These are phyloP conservation scores for Sander lucioperca DNA, from an alignment of 2,113 vertebrate species.

Conservation along the genomic window DNA sequence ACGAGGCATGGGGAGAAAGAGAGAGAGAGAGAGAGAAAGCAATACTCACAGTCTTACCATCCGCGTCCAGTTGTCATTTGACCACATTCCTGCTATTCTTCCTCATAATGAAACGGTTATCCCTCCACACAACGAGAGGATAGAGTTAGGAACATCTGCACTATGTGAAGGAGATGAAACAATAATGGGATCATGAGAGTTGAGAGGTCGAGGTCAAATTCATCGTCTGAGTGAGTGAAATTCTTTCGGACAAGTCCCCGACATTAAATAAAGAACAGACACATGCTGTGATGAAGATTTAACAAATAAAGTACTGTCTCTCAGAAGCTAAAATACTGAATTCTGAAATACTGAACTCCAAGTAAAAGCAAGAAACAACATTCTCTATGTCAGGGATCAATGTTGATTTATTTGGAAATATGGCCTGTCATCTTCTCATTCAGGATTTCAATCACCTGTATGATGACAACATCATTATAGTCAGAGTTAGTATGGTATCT, in stretches of 20 bases:
- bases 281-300: conserved; percentile 1
- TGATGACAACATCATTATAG: too few species aligned
- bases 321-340: neutral
- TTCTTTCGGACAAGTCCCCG: conserved; percentile 24
- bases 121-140: conserved; percentile 42
- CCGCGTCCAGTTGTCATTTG: conserved; percentile 55
- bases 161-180: conserved; percentile 37
- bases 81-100: conserved; percentile 61
- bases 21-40: conserved; percentile 29
- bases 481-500: too few species aligned
- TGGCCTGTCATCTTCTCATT: too few species aligned
- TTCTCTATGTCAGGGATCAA: too few species aligned
- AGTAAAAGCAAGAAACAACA: too few species aligned
- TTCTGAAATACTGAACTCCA: neutral
- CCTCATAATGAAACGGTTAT: conserved; percentile 68
- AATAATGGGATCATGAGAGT: conserved; percentile 44
- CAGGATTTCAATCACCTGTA: too few species aligned
- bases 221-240: conserved; percentile 26
- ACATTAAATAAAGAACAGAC: conserved; percentile 21
- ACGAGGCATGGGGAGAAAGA: conserved; percentile 17
- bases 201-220: conserved; percentile 49
- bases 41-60: conserved; percentile 43
- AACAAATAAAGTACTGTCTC: neutral
- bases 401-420: too few species aligned
- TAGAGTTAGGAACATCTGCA: conserved; percentile 44